These are phyloP conservation scores for Epinotia demarniana DNA, from an alignment of 2,888 invertebrate species.

Conservation along the genomic window DNA sequence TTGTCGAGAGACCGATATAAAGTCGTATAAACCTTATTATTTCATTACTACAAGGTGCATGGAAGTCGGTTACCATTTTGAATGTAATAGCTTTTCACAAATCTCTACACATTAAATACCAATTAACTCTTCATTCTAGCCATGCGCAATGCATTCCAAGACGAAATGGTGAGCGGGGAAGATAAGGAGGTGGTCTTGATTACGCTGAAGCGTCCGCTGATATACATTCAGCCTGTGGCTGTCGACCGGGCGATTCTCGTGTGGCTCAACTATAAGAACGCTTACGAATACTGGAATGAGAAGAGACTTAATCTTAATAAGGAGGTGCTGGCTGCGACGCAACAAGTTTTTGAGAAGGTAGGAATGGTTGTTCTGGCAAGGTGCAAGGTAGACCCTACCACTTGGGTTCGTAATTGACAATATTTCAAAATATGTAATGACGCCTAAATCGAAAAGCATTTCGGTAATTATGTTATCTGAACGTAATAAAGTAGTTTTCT, in stretches of 20 bases:
- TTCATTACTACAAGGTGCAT: background rate
- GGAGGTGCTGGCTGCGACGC: conserved; percentile 91
- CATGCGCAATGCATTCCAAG: conserved; percentile 92
- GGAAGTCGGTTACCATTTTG: background rate
- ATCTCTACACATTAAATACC: background rate
- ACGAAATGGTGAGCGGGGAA: conserved; percentile 93
- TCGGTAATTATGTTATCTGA: no score
- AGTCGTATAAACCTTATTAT: background rate
- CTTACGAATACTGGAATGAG: conserved; percentile 99
- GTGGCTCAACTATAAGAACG: conserved; percentile 99
- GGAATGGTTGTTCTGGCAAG: background rate
- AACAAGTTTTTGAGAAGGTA: conserved; percentile 83
- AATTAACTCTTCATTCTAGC: conserved; percentile 61
- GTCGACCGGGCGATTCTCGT: conserved; percentile 99
- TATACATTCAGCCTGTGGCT: conserved; percentile 98
- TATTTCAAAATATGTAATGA: no score
- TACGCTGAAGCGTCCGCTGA: conserved; percentile 95
- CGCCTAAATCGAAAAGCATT: no score
- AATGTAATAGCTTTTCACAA: background rate
- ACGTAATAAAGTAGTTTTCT: no score
- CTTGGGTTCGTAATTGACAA: no score
- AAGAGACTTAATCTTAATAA: conserved; percentile 96
- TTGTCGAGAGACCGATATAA: background rate
- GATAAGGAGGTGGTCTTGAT: conserved; percentile 96
- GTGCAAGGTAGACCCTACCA: no score